Evolutionary conservation across 2,113 vertebrate species (phyloP).

Genomic region (Nerophis ophidion): DNA sequence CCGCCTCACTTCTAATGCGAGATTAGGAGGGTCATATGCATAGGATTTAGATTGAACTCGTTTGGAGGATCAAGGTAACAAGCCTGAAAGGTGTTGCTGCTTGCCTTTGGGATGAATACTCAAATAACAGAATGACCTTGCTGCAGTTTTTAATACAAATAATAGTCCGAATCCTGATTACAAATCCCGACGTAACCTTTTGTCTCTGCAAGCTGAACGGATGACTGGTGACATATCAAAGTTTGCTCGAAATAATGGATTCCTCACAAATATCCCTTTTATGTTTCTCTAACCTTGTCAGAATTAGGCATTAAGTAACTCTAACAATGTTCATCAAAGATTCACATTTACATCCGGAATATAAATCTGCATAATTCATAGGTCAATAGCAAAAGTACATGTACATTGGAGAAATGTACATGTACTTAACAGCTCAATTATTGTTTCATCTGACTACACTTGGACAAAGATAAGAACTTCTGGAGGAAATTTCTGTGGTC

Average conservation of each 20-base stretch:
- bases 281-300: too few species aligned
- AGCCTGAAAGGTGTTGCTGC: constrained; percentile 21
- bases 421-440: neutral
- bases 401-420: neutral
- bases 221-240: too few species aligned
- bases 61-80: constrained; percentile 39
- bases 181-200: neutral
- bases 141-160: constrained; percentile 1
- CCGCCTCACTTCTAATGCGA: constrained; percentile 79
- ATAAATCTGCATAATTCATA: too few species aligned
- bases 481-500: too few species aligned
- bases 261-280: too few species aligned
- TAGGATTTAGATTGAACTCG: constrained; percentile 78
- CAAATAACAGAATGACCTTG: neutral
- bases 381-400: too few species aligned
- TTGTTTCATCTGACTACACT: too few species aligned
- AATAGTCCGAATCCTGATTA: neutral
- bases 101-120: constrained; percentile 9
- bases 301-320: too few species aligned
- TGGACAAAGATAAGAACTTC: too few species aligned
- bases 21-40: constrained; percentile 83
- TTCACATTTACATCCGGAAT: too few species aligned
- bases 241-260: too few species aligned
- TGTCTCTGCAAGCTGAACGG: neutral
- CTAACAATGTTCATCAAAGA: too few species aligned